Base-by-base conservation (phyloP, 2,797 vertebrate species). In the Anniella stebbinsi region DNA sequence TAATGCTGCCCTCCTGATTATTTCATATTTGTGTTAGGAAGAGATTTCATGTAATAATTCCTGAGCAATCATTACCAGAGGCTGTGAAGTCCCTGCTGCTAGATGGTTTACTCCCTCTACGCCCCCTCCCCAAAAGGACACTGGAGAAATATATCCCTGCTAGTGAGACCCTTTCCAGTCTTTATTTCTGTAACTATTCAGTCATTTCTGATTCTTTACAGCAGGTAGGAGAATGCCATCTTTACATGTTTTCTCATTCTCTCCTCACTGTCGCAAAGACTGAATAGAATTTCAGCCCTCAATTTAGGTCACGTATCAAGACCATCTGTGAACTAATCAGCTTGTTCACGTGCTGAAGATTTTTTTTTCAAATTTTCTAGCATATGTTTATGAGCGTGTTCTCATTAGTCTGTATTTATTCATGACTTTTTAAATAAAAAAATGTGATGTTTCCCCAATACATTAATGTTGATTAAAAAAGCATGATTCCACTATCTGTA, bases 401-500 rank as follows among this genome's bases (percentile, higher is more conserved):
- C 25, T 76, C 80, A 63, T 30, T 80, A 10, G 4, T 33, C 57
- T 77, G 28, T 57, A 5, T 69, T 63, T 33, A 66, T 48, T 13
- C 4, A 0, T 66, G 81, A 51, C 21, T 38, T 18, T 75, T 2
- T 48, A 45, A 13, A 33, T 33, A 80, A 30, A 18, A 18, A 30
- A 13, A 21, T 66, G 38, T 60, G 38, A 3, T 51, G 17, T 72
- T 45, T 63, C 67, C 51, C 81, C 17, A 11, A 51, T 80, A 28
- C 36, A 80, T 41, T 45, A 85, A 88, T 36, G 36, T 51, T 66
- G 33, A 67, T 75, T 87, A 25, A 15, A 25, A 15, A 75, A 54
- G 41, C 75, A 85, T 63, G 78, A 41, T 87, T 66, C 80, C 72
- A 82, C 81, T 82, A 75, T 54, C 48, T 87, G 36, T 89, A 38